Conservation (phyloP, 2,888 invertebrate species). For the Pocota personata region DNA sequence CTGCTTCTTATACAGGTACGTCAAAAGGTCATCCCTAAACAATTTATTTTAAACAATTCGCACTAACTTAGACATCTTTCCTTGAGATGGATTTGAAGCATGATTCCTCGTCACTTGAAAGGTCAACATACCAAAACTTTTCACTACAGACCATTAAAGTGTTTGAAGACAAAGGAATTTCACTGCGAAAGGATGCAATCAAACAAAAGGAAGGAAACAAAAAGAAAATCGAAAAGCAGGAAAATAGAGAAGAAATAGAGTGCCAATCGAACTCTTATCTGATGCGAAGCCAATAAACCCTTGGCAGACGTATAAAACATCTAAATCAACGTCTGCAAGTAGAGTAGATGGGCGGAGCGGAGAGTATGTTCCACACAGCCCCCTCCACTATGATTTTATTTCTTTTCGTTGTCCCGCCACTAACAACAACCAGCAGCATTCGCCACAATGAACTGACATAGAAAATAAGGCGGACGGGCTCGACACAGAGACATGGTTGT, state of each 20-base stretch:
- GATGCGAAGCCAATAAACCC: conserved; percentile 74
- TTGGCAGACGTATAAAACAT: conserved; percentile 73
- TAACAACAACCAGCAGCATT: conserved; percentile 42
- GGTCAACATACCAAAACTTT: conserved; percentile 61
- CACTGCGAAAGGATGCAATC: conserved; percentile 49
- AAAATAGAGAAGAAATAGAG: conserved; percentile 71
- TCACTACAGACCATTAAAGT: conserved; percentile 21
- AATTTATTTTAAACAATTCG: no score
- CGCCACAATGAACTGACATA: conserved; percentile 65
- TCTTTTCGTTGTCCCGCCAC: conserved; percentile 2
- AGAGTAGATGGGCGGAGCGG: conserved; percentile 55
- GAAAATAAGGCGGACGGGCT: conserved; percentile 16
- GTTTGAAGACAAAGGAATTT: conserved; percentile 37
- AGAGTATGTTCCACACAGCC: conserved; percentile 14
- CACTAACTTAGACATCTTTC: neutral
- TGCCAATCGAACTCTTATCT: conserved; percentile 74
- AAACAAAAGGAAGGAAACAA: conserved; percentile 38
- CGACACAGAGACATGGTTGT: conserved; percentile 13
- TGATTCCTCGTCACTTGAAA: conserved; percentile 36
- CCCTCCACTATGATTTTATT: conserved; percentile 44
- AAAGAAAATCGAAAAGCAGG: conserved; percentile 27
- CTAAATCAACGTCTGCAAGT: conserved; percentile 69
- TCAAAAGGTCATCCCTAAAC: neutral
- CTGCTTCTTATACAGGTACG: no score
- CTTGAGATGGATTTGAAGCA: conserved; percentile 31